Evolutionary conservation across 2,113 vertebrate genomes (phyloP).

Genomic region (Bettongia penicillata): DNA sequence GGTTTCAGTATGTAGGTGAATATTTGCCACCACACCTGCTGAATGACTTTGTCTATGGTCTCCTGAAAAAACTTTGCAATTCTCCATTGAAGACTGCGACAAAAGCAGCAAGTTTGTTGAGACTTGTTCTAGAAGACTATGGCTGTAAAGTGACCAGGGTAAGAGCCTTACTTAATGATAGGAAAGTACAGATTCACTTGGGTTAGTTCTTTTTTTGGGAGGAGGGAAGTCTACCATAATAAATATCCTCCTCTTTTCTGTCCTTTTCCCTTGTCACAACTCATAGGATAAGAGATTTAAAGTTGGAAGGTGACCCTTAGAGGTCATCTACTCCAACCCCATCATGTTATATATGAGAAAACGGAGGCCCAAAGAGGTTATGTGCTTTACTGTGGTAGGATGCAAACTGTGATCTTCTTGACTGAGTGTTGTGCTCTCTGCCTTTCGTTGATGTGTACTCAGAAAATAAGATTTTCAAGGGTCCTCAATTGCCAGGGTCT

Average conservation of each 20-base stretch:
- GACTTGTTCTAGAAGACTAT: constrained; percentile 40
- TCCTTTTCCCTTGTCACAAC: not conserved
- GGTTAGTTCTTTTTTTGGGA: not conserved
- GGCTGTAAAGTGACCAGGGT: constrained; percentile 67
- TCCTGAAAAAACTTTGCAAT: constrained; percentile 54
- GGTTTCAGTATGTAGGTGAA: constrained; percentile 68
- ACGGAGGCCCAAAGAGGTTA: not conserved
- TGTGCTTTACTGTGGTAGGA: not conserved
- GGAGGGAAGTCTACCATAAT: not conserved
- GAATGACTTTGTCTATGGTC: constrained; percentile 68
- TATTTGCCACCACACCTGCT: constrained; percentile 46
- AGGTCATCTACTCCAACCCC: too few species aligned
- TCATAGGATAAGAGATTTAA: not conserved
- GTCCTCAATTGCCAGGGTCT: not conserved
- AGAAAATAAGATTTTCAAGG: not conserved
- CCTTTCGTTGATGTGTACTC: not conserved
- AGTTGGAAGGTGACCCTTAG: not conserved
- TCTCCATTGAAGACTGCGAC: rapidly evolving
- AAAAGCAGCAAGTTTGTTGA: constrained; percentile 48
- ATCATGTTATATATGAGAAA: not conserved
- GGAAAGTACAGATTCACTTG: not conserved
- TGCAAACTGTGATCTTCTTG: not conserved
- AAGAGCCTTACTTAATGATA: not conserved
- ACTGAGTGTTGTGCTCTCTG: not conserved
- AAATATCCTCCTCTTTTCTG: not conserved